Evolutionary conservation across 2,113 vertebrate species (phyloP).

Genomic region (Corydoras sp.): DNA sequence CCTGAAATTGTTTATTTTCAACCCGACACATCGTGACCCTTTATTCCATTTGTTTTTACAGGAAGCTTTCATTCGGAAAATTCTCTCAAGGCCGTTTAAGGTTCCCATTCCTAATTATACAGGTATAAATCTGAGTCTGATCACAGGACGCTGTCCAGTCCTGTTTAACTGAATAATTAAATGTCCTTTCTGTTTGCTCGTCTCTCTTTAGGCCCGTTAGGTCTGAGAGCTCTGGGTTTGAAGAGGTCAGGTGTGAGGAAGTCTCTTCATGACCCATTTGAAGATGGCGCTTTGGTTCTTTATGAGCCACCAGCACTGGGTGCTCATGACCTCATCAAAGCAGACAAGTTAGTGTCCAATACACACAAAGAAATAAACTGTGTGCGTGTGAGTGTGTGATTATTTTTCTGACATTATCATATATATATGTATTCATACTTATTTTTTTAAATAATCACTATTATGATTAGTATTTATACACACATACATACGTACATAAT

Average conservation of each 20-base stretch:
- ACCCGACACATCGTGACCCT: no score
- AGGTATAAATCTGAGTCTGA: conserved; percentile 62
- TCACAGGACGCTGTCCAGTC: no score
- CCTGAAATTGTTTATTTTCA: no score
- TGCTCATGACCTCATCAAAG: conserved; percentile 85
- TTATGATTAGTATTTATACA: no score
- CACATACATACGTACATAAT: no score
- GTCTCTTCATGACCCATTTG: conserved; percentile 87
- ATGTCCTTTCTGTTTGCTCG: no score
- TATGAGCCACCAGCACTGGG: conserved; percentile 79
- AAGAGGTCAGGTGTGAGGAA: conserved; percentile 79
- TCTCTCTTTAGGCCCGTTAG: conserved; percentile 71
- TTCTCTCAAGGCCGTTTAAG: conserved; percentile 94
- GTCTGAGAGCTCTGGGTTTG: conserved; percentile 79
- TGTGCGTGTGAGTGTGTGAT: background rate
- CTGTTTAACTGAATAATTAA: no score
- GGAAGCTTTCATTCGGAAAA: conserved; percentile 92
- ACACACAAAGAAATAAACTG: background rate
- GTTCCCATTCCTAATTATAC: conserved; percentile 92
- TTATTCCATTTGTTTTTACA: conserved; percentile 50
- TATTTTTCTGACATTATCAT: no score
- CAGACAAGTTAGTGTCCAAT: conserved; percentile 80
- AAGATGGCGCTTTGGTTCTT: conserved; percentile 86
- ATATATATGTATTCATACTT: no score
- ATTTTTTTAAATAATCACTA: no score